Conservation (phyloP, 2,797 vertebrate species). For the Pangasius larnaudii region DNA sequence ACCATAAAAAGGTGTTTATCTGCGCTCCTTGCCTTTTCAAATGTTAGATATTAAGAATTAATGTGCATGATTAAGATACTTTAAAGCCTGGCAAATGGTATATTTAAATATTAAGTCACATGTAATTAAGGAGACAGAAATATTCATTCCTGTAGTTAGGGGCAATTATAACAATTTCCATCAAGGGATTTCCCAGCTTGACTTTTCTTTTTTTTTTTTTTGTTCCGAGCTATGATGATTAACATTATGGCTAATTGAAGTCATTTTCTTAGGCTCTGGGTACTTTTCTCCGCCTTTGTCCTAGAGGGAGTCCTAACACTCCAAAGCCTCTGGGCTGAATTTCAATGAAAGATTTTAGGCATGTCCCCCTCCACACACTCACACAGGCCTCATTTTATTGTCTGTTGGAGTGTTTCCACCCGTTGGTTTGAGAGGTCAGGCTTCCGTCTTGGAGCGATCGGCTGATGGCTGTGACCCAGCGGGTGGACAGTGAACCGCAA, state of each 20-base stretch:
- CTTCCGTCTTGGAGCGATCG: conserved; percentile 59
- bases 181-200: conserved; percentile 97
- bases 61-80: conserved; percentile 93
- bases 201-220: conserved; percentile 72
- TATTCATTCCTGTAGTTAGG: conserved; percentile 91
- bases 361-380: conserved; percentile 39
- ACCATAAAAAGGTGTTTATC: conserved; percentile 92
- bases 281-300: conserved; percentile 71
- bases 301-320: conserved; percentile 75
- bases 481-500: conserved; percentile 52
- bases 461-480: conserved; percentile 64
- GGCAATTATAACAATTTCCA: conserved; percentile 99
- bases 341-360: conserved; percentile 79
- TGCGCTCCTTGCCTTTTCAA: conserved; percentile 78
- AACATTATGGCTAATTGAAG: conserved; percentile 97
- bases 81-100: conserved; percentile 90
- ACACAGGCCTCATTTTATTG: conserved; percentile 82
- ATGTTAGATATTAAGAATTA: conserved; percentile 95
- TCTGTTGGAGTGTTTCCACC: conserved; percentile 65
- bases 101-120: conserved; percentile 96
- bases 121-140: conserved; percentile 94
- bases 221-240: conserved; percentile 95
- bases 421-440: conserved; percentile 82
- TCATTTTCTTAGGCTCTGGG: conserved; percentile 85
- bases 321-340: conserved; percentile 74